These are phyloP conservation scores for Conchocele bisecta DNA, from an alignment of 2,888 invertebrate species.

Conservation along the genomic window DNA sequence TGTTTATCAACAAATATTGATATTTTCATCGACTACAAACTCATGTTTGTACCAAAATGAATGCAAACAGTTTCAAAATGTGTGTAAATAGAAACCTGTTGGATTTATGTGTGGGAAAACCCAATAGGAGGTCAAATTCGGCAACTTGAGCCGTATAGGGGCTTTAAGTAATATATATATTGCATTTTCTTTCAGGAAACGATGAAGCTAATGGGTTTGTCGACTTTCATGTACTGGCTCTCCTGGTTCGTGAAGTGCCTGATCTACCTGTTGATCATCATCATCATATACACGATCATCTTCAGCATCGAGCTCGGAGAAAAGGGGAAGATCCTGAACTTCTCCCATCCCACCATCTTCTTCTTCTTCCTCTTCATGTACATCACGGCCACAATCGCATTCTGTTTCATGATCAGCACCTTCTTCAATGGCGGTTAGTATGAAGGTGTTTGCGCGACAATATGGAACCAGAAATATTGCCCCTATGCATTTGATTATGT, in stretches of 20 bases:
- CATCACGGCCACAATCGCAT: slow-evolving; percentile 88
- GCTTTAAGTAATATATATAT: too few species aligned
- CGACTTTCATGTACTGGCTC: slow-evolving; percentile 91
- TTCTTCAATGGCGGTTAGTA: slow-evolving; percentile 90
- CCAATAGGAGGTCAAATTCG: too few species aligned
- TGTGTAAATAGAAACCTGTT: too few species aligned
- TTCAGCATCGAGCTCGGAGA: slow-evolving; percentile 70
- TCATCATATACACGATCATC: slow-evolving; percentile 83
- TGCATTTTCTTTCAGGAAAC: slow-evolving; percentile 91
- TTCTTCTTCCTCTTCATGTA: slow-evolving; percentile 89
- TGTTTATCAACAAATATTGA: too few species aligned
- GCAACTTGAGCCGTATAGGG: too few species aligned
- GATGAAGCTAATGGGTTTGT: slow-evolving; percentile 95
- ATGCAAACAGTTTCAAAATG: too few species aligned
- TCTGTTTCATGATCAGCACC: slow-evolving; percentile 91
- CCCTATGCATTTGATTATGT: too few species aligned
- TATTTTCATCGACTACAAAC: too few species aligned
- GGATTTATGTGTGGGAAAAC: too few species aligned
- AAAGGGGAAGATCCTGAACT: slow-evolving; percentile 66
- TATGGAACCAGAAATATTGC: too few species aligned
- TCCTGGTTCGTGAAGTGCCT: slow-evolving; percentile 93
- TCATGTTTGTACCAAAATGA: too few species aligned
- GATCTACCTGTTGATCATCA: slow-evolving; percentile 86
- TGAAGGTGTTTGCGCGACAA: too few species aligned
- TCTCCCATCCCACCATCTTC: slow-evolving; percentile 86